Conservation (phyloP, 1,140 invertebrate genomes). For the Ceratosolen fusciceps region DNA sequence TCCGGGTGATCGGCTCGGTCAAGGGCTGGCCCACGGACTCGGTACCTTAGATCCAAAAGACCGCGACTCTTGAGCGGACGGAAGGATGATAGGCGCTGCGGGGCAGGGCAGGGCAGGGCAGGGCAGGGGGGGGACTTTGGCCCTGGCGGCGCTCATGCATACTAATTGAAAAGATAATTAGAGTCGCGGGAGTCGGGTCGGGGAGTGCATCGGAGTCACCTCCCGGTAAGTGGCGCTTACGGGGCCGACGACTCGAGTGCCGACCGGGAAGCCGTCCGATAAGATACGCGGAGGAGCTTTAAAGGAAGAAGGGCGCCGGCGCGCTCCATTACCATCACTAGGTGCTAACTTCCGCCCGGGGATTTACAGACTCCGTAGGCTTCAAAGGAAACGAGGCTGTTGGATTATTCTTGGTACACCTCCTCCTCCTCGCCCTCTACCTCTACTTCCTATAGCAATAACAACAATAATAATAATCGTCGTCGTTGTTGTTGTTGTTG, state of each 20-base stretch:
- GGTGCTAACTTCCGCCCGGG: conserved; percentile 3
- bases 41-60: too few relatives aligned
- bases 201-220: not conserved
- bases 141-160: conserved; percentile 30
- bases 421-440: too few relatives aligned
- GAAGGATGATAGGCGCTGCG: too few relatives aligned
- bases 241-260: not conserved
- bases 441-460: too few relatives aligned
- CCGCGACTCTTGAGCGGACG: too few relatives aligned
- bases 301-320: not conserved
- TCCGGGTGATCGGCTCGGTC: too few relatives aligned
- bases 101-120: not conserved
- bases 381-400: conserved; percentile 10
- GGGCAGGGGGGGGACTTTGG: not conserved
- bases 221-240: conserved; percentile 8
- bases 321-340: not conserved
- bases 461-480: too few relatives aligned
- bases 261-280: not conserved
- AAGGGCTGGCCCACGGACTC: too few relatives aligned
- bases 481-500: too few relatives aligned
- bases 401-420: too few relatives aligned
- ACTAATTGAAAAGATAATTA: conserved; percentile 49
- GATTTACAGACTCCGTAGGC: not conserved
- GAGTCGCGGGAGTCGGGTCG: conserved; percentile 22
- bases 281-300: conserved; percentile 9